Evolutionary conservation across 30 jellyfish, hydroid and myxozoan genomes (phyloP).

Genomic region (Phacellophora camtschatica): DNA sequence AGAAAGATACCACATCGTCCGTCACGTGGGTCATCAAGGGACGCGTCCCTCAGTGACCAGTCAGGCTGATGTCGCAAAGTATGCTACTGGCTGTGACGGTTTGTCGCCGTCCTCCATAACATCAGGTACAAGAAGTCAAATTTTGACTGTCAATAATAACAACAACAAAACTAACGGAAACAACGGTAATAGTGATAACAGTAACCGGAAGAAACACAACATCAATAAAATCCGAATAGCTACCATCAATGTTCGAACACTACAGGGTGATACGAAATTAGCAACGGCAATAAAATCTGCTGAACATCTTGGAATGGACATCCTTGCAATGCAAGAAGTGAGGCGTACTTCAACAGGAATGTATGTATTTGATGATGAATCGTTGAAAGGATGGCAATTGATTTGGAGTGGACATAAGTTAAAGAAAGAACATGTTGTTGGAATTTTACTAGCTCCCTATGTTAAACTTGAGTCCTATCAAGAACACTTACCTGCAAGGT

Average conservation of each 20-base stretch:
- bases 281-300: not conserved
- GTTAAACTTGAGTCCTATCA: not conserved
- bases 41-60: conserved; percentile 39
- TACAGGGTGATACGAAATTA: not conserved
- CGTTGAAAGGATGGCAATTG: not conserved
- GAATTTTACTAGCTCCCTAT: not conserved
- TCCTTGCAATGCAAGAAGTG: not conserved
- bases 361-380: not conserved
- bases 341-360: not conserved
- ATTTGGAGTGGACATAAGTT: not conserved
- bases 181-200: not conserved
- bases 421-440: not conserved
- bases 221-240: not conserved
- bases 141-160: not conserved
- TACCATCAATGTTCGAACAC: not conserved
- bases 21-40: conserved; percentile 66
- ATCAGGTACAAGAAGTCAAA: conserved; percentile 2
- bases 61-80: not conserved
- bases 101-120: conserved; percentile 1
- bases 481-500: not conserved
- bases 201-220: not conserved
- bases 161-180: not conserved
- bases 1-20: conserved; percentile 67
- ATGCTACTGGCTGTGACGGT: conserved; percentile 45
- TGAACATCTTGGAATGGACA: not conserved